A percentile compares a stretch with the other conserved stretches of the same genome.
Evolutionary conservation across 2,888 invertebrate genomes (phyloP).

Genomic region (Bombylius major): DNA sequence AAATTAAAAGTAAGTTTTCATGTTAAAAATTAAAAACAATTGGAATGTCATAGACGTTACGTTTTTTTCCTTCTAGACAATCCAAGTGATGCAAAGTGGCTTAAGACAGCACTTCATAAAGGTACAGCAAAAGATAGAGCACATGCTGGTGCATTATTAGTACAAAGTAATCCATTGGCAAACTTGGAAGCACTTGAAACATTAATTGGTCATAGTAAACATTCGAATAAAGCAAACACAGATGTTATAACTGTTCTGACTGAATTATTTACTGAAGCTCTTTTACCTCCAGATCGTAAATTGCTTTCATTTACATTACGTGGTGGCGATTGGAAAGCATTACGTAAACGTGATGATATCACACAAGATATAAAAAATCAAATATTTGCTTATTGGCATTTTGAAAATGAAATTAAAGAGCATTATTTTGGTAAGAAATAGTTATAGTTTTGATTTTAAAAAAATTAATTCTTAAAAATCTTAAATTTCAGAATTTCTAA

Average conservation of each 20-base stretch:
- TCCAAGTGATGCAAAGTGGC: slow-evolving; percentile 33
- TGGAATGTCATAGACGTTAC: background rate
- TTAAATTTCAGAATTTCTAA: slow-evolving; percentile 25
- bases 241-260: slow-evolving; percentile 29
- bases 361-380: slow-evolving; percentile 50
- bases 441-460: background rate
- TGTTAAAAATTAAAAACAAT: background rate
- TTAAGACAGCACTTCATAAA: slow-evolving; percentile 34
- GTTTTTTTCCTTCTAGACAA: slow-evolving; percentile 22
- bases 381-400: slow-evolving; percentile 69
- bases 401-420: slow-evolving; percentile 77
- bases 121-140: slow-evolving; percentile 37
- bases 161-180: slow-evolving; percentile 34
- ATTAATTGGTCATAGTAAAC: slow-evolving; percentile 29
- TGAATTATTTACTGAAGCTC: slow-evolving; percentile 31
- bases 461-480: background rate
- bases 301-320: slow-evolving; percentile 28
- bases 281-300: slow-evolving; percentile 32
- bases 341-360: slow-evolving; percentile 24
- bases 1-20: slow-evolving; percentile 24
- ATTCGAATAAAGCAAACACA: slow-evolving; percentile 32
- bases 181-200: slow-evolving; percentile 31
- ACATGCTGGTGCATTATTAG: slow-evolving; percentile 34
- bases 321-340: slow-evolving; percentile 31
- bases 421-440: slow-evolving; percentile 47